phyloP scores from a whole-genome alignment of 2,113 vertebrate genomes.

The Heteronetta atricapilla region DNA sequence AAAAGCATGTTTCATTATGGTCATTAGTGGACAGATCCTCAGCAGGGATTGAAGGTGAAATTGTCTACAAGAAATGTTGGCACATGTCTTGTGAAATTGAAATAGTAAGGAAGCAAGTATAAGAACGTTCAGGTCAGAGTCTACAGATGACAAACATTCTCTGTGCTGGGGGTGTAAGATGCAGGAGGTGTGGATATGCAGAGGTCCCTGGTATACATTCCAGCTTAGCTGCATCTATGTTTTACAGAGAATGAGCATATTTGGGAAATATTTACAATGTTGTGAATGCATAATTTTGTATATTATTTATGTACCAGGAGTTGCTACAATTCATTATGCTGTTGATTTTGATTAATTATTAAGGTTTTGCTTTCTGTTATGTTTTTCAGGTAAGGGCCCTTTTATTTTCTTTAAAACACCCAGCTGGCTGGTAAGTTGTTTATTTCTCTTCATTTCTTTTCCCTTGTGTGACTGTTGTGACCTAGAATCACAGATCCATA shows the following conservation, averaged over 20 bases:
- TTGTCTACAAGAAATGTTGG: conserved; percentile 76
- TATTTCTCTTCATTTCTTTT: neutral
- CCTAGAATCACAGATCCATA: neutral
- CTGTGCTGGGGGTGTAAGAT: neutral
- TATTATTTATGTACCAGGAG: neutral
- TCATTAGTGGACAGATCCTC: conserved; percentile 85
- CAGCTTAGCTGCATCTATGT: neutral
- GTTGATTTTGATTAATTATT: conserved; percentile 7
- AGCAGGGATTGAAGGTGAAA: conserved; percentile 79
- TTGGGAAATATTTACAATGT: neutral
- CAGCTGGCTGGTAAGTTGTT: conserved; percentile 25
- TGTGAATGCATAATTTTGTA: neutral
- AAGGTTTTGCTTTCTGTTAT: conserved; percentile 34
- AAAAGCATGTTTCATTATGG: conserved; percentile 92
- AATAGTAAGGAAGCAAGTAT: conserved; percentile 27
- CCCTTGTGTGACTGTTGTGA: neutral
- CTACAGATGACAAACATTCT: neutral
- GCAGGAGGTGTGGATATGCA: neutral
- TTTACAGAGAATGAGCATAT: neutral
- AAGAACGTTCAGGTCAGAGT: neutral
- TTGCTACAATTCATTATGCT: neutral
- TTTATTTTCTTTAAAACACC: conserved; percentile 20
- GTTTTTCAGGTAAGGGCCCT: conserved; percentile 61
- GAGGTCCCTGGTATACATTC: neutral
- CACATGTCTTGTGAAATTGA: conserved; percentile 61